Percentiles rank a stretch among this genome's conserved stretches.
Conservation (phyloP, 92 coral and sea anemone species). For the Parazoanthus darwini region DNA sequence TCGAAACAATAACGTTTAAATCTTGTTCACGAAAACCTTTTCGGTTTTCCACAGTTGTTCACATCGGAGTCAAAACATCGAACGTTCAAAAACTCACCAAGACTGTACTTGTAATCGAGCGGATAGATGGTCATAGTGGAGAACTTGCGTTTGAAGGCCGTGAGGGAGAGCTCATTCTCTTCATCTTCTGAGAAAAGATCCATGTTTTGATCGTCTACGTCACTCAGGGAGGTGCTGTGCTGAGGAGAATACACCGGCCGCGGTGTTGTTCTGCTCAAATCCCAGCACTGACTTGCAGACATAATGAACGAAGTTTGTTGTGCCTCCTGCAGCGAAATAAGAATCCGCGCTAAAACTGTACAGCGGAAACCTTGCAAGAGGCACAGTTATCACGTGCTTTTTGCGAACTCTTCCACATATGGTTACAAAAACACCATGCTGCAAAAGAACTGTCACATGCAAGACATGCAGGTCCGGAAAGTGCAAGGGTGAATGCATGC, state of each 20-base stretch:
- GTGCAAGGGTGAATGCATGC: no score
- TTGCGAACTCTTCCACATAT: background rate
- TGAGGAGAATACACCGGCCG: slow-evolving; percentile 42
- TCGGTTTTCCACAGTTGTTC: no score
- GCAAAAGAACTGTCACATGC: background rate
- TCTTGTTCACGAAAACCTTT: no score
- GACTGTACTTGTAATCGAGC: slow-evolving; percentile 88
- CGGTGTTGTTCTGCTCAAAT: slow-evolving; percentile 7
- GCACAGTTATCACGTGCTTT: background rate
- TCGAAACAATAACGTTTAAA: no score
- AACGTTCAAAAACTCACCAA: slow-evolving; percentile 60
- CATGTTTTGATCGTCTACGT: slow-evolving; percentile 21
- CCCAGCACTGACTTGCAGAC: slow-evolving; percentile 28
- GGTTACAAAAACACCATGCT: background rate
- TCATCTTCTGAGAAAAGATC: slow-evolving; percentile 39
- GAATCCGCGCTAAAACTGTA: background rate
- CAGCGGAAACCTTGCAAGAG: background rate
- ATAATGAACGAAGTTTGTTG: background rate
- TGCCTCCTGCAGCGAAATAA: background rate
- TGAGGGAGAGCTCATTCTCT: slow-evolving; percentile 31
- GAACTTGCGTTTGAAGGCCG: background rate
- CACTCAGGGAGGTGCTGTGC: slow-evolving; percentile 13
- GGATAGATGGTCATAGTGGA: slow-evolving; percentile 60
- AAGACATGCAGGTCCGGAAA: no score
- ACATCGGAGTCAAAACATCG: background rate